Conservation (phyloP, 2,797 vertebrate genomes). For the Cynopterus sphinx region DNA sequence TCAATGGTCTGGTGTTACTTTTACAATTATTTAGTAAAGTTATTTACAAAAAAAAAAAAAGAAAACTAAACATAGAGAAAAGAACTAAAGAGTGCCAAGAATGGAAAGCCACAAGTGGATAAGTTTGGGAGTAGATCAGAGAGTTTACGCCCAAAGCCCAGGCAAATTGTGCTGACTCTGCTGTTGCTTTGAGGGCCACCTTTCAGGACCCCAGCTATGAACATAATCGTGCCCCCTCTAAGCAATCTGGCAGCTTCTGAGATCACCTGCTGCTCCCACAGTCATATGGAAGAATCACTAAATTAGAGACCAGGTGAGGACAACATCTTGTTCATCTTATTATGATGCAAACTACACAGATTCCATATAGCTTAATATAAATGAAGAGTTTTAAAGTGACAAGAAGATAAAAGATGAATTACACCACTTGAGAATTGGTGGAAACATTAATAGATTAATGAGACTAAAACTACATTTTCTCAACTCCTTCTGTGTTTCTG, state of each 20-base stretch:
- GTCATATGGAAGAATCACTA: background rate
- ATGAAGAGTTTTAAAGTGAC: background rate
- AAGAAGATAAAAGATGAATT: background rate
- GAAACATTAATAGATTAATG: background rate
- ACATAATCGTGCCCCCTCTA: background rate
- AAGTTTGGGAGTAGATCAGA: background rate
- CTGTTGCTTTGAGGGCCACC: background rate
- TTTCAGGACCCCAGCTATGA: background rate
- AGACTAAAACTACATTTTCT: background rate
- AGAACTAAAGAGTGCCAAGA: background rate
- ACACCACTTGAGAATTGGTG: background rate
- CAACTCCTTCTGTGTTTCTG: background rate
- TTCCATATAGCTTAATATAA: background rate
- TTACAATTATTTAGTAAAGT: background rate
- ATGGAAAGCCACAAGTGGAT: background rate
- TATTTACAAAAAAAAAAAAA: background rate
- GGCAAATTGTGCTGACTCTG: background rate
- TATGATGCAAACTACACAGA: background rate
- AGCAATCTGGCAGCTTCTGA: background rate
- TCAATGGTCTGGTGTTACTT: background rate
- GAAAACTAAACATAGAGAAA: background rate
- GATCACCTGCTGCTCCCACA: background rate
- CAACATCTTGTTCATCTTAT: background rate
- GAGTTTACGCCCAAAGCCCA: background rate
- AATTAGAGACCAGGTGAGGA: background rate